phyloP scores from a whole-genome alignment of 2,113 vertebrate species.

The Esox niger region DNA sequence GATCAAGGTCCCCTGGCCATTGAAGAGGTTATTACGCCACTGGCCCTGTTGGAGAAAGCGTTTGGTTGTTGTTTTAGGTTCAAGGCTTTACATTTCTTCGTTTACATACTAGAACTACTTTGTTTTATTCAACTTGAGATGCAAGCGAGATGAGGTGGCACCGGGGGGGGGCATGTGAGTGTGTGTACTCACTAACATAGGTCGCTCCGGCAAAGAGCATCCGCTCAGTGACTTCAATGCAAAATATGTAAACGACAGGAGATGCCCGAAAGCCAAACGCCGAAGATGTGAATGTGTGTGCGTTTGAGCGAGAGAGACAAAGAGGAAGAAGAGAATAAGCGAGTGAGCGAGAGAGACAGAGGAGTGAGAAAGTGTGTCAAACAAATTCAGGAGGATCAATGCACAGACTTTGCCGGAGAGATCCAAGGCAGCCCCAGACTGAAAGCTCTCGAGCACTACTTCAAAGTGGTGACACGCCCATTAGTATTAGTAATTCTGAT shows the following conservation, averaged over 20 bases:
- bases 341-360: conserved; percentile 13
- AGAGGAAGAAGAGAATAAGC: conserved; percentile 27
- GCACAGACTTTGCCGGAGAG: conserved; percentile 48
- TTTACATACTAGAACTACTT: too few species aligned
- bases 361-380: conserved; percentile 54
- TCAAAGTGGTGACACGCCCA: conserved; percentile 66
- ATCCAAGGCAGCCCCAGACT: conserved; percentile 61
- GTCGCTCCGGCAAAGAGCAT: too few species aligned
- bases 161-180: not conserved
- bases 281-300: conserved; percentile 12
- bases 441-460: conserved; percentile 65
- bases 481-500: conserved; percentile 70
- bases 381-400: conserved; percentile 67
- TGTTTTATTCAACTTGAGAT: not conserved
- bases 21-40: conserved; percentile 66
- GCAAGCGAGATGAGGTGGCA: not conserved
- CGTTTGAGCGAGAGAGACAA: conserved; percentile 16
- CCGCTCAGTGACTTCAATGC: too few species aligned
- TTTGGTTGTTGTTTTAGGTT: not conserved
- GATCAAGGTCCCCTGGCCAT: conserved; percentile 54
- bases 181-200: too few species aligned
- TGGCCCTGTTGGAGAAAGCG: conserved; percentile 63
- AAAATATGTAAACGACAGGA: too few species aligned
- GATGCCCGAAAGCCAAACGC: too few species aligned
- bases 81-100: not conserved